Percentiles rank a stretch among this genome's conserved stretches.
These are phyloP conservation scores for Polypterus bichir DNA, from an alignment of 2,113 vertebrate species.

Conservation along the genomic window DNA sequence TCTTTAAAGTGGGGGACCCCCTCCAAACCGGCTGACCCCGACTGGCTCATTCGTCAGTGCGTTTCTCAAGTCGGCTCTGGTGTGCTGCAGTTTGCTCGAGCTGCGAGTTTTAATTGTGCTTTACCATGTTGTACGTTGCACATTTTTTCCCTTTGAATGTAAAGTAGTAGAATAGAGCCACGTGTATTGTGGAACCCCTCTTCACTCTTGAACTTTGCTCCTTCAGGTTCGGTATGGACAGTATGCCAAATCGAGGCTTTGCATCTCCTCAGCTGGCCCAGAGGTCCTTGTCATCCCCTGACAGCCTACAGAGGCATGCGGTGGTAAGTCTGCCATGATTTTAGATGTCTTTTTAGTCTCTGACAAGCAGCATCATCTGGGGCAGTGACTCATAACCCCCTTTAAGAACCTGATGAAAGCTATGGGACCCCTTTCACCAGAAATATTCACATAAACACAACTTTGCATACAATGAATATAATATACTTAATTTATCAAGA, in stretches of 20 bases:
- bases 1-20: no score
- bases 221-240: slow-evolving; percentile 39
- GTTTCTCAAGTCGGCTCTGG: background rate
- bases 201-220: background rate
- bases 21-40: no score
- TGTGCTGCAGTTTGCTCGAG: background rate
- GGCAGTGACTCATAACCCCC: background rate
- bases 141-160: background rate
- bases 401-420: no score
- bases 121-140: background rate
- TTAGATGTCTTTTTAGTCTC: background rate
- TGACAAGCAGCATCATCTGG: background rate
- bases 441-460: no score
- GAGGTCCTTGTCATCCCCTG: slow-evolving; percentile 48
- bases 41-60: background rate
- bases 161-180: no score
- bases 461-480: no score
- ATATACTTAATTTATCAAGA: no score
- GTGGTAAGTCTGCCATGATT: slow-evolving; percentile 45
- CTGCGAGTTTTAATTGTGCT: background rate
- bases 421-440: no score
- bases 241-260: slow-evolving; percentile 33
- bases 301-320: slow-evolving; percentile 67
- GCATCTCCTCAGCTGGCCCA: slow-evolving; percentile 37
- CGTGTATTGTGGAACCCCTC: background rate